Conservation (phyloP, 2,113 vertebrate genomes). For the Euleptes europaea region DNA sequence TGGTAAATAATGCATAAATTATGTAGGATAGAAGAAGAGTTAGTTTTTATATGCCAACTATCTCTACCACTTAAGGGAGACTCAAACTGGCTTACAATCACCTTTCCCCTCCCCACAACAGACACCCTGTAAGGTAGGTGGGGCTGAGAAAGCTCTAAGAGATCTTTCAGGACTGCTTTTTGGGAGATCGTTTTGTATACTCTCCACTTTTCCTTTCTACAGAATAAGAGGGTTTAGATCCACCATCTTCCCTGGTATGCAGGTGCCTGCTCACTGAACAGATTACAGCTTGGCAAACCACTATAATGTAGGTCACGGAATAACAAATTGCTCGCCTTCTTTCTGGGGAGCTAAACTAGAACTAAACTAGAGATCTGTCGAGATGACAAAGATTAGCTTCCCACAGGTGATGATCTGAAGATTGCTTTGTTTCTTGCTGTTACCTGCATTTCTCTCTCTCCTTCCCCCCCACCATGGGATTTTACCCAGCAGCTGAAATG, state of each 20-base stretch:
- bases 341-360: neutral
- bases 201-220: neutral
- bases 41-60: too few relatives aligned
- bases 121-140: too few relatives aligned
- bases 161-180: neutral
- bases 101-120: too few relatives aligned
- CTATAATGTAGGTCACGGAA: conserved; percentile 16
- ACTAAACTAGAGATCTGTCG: neutral
- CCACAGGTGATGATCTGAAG: neutral
- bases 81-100: too few relatives aligned
- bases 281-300: conserved; percentile 10
- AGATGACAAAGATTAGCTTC: neutral
- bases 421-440: neutral
- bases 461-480: neutral
- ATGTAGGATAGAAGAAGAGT: too few relatives aligned
- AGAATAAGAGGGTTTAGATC: neutral
- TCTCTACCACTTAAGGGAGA: too few relatives aligned
- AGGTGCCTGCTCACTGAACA: neutral
- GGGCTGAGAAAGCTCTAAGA: too few relatives aligned
- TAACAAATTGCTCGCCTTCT: neutral
- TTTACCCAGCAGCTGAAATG: neutral
- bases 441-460: neutral
- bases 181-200: neutral
- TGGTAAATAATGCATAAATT: too few relatives aligned
- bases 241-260: neutral